Conservation (phyloP, 23 tunicate species). For the Trididemnum clinides region DNA sequence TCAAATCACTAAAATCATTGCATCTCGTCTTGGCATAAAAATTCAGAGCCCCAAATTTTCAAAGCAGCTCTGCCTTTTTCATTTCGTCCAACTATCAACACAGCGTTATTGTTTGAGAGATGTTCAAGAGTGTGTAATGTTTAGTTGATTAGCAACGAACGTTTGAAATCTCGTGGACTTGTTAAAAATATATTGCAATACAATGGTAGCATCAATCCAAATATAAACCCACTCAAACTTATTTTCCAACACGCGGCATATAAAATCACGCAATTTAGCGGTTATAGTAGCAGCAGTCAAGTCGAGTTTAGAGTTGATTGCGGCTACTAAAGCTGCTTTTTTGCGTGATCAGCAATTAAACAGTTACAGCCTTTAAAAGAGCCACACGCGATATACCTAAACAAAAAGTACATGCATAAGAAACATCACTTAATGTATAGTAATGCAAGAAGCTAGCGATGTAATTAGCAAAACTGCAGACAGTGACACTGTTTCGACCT, state of each 20-base stretch:
- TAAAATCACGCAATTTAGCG: neutral
- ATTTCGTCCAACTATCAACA: neutral
- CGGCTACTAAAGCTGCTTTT: no score
- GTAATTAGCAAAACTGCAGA: no score
- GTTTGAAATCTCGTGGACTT: neutral
- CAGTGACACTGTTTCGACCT: no score
- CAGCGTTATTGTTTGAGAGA: neutral
- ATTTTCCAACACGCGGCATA: neutral
- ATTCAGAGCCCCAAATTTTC: neutral
- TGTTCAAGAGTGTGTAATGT: neutral
- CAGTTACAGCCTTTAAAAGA: neutral
- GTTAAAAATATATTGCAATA: slow-evolving; percentile 17
- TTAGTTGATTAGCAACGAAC: slow-evolving; percentile 15
- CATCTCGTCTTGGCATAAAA: neutral
- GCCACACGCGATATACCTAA: neutral
- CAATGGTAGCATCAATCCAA: slow-evolving; percentile 45
- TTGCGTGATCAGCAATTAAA: no score
- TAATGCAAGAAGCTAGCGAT: no score
- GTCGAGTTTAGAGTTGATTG: neutral
- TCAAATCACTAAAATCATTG: neutral
- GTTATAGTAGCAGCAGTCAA: slow-evolving; percentile 11
- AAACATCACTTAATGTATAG: neutral
- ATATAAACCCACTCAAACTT: neutral
- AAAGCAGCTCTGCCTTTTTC: neutral
- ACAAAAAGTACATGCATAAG: neutral